Conservation (phyloP, 1,140 invertebrate genomes). For the Colletes latitarsis region DNA sequence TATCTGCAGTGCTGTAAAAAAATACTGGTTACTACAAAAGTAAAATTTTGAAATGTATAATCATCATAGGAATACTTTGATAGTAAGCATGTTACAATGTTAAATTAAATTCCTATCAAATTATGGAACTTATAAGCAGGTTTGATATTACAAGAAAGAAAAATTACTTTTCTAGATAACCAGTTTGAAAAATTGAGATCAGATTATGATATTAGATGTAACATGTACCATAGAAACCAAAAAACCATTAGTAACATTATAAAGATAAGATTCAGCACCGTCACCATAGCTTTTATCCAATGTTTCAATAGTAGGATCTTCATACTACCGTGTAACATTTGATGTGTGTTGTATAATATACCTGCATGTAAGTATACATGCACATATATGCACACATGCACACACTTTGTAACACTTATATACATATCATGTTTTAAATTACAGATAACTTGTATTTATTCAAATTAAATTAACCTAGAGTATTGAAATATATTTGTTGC, state of each 20-base stretch:
- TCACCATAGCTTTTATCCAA: conserved; percentile 74
- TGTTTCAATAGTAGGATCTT: conserved; percentile 51
- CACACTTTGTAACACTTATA: conserved; percentile 47
- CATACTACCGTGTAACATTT: conserved; percentile 44
- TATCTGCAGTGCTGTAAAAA: conserved; percentile 25
- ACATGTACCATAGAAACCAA: conserved; percentile 75
- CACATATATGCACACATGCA: conserved; percentile 34
- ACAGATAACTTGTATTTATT: conserved; percentile 20
- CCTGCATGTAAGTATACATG: conserved; percentile 50
- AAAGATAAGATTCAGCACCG: conserved; percentile 77
- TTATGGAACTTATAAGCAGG: background rate
- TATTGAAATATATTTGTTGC: conserved; percentile 30
- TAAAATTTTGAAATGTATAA: conserved; percentile 14
- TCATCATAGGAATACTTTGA: background rate
- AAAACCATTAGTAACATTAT: conserved; percentile 78
- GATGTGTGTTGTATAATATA: conserved; percentile 42
- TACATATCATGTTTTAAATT: conserved; percentile 33
- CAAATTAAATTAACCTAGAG: conserved; percentile 9
- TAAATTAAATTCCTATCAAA: background rate
- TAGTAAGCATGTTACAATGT: background rate
- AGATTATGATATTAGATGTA: conserved; percentile 50
- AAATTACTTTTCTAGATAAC: conserved; percentile 53
- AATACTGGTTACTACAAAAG: conserved; percentile 56
- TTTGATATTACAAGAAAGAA: background rate
- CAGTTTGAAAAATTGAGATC: conserved; percentile 38